Percentiles rank a stretch among this genome's conserved stretches.
phyloP scores from a whole-genome alignment of 2,888 invertebrate genomes.

The Plagodis dolabraria region DNA sequence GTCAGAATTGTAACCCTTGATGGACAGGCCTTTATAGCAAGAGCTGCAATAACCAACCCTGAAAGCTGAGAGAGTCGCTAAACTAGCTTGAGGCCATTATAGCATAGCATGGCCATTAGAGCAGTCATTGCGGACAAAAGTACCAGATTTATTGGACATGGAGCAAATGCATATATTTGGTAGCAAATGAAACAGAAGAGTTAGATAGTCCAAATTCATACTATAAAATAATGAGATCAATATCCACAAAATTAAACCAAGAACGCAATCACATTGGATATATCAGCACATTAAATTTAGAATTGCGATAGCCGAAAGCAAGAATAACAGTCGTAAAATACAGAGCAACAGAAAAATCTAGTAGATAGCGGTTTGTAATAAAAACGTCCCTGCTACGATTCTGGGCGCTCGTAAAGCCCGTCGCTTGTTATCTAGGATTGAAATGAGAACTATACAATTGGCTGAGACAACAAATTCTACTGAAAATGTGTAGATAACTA shows the following conservation, averaged over 20 bases:
- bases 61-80: too few species aligned
- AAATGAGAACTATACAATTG: slow-evolving; percentile 46
- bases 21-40: too few species aligned
- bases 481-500: slow-evolving; percentile 10
- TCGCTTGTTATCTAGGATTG: slow-evolving; percentile 61
- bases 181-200: too few species aligned
- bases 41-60: too few species aligned
- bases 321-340: slow-evolving; percentile 38
- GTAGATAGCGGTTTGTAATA: slow-evolving; percentile 34
- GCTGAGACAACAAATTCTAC: slow-evolving; percentile 22
- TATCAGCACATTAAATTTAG: slow-evolving; percentile 32
- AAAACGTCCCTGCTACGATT: slow-evolving; percentile 51
- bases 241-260: slow-evolving; percentile 24
- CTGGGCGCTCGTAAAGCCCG: slow-evolving; percentile 62
- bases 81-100: too few species aligned
- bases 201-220: too few species aligned
- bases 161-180: too few species aligned
- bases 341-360: slow-evolving; percentile 45
- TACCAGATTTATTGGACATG: too few species aligned
- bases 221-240: slow-evolving; percentile 12
- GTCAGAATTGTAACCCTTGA: too few species aligned
- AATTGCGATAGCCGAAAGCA: slow-evolving; percentile 27
- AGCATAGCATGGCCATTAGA: too few species aligned
- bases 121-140: too few species aligned
- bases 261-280: slow-evolving; percentile 28